Conservation (phyloP, 2,888 invertebrate genomes). For the Apeira syringaria region DNA sequence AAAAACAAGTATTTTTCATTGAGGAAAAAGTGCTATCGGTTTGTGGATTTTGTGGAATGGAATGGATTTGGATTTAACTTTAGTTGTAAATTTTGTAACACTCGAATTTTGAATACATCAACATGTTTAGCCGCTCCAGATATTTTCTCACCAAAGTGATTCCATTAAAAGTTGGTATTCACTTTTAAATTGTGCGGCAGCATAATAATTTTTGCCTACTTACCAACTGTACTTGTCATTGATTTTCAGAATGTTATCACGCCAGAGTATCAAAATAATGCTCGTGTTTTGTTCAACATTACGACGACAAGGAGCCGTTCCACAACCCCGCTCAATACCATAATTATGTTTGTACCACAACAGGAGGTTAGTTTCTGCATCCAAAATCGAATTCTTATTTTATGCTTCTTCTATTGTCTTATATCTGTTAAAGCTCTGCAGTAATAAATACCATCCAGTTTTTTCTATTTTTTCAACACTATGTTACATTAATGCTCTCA, state of each 20-base stretch:
- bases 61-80: conserved; percentile 31
- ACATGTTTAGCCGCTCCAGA: conserved; percentile 76
- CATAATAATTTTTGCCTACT: conserved; percentile 38
- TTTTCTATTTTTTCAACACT: no score
- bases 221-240: conserved; percentile 23
- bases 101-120: conserved; percentile 29
- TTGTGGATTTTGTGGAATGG: conserved; percentile 44
- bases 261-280: conserved; percentile 68
- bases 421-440: no score
- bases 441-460: no score
- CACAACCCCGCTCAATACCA: conserved; percentile 93
- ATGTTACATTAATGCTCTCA: no score
- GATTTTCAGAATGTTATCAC: conserved; percentile 67
- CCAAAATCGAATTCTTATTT: no score
- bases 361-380: conserved; percentile 92
- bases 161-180: conserved; percentile 38
- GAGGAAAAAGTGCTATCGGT: no score
- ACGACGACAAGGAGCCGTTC: conserved; percentile 69
- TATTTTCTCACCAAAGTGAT: conserved; percentile 59
- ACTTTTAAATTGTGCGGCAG: conserved; percentile 1
- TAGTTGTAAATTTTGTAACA: conserved; percentile 18
- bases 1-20: no score
- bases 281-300: conserved; percentile 60
- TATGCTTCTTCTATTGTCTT: no score
- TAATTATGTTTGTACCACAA: conserved; percentile 98